Evolutionary conservation across 2,797 vertebrate genomes (phyloP).

Genomic region (Gymnopithys bicolor): DNA sequence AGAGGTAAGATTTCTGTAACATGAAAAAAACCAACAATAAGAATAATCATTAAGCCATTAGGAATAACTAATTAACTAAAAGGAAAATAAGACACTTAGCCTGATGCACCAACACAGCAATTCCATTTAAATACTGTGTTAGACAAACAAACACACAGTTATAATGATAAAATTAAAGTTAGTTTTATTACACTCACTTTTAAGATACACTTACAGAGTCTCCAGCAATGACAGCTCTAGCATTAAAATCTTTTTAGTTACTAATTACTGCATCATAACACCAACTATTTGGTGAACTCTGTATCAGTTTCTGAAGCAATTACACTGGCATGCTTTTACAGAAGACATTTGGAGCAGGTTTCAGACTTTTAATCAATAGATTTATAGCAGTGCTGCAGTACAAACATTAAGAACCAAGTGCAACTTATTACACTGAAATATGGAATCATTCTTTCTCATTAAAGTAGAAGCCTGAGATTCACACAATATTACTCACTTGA

Average conservation of each 20-base stretch:
- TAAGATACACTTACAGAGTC: background rate
- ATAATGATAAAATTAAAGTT: background rate
- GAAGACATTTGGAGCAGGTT: background rate
- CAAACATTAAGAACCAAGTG: background rate
- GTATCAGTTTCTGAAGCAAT: background rate
- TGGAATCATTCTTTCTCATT: background rate
- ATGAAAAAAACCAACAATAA: background rate
- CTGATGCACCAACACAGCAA: accelerated
- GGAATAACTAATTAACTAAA: background rate
- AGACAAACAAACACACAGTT: background rate
- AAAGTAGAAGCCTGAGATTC: background rate
- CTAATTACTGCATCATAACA: background rate
- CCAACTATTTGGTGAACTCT: background rate
- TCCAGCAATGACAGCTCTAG: background rate
- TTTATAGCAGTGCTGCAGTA: background rate
- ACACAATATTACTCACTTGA: background rate
- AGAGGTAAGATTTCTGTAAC: background rate
- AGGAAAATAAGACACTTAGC: background rate
- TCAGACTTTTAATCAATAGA: background rate
- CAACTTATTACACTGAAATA: background rate
- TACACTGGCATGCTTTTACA: background rate
- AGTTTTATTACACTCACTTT: background rate
- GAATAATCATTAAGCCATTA: background rate
- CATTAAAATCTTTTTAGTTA: background rate
- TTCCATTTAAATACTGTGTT: background rate